A percentile compares a stretch with the other conserved stretches of the same genome.
Evolutionary conservation across 1,140 invertebrate genomes (phyloP).

Genomic region (Halyomorpha halys): DNA sequence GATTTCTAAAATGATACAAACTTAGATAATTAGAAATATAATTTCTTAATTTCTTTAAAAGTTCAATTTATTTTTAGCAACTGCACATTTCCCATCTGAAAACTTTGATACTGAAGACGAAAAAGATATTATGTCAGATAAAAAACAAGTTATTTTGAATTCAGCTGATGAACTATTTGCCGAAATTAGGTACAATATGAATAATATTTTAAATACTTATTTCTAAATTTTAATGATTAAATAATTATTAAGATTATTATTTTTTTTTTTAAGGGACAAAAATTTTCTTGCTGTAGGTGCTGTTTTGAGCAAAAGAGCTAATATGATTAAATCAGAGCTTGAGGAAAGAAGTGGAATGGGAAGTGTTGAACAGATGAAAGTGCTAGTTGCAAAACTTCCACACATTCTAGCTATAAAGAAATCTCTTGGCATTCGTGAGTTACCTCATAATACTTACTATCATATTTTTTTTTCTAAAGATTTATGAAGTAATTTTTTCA

Average conservation of each 20-base stretch:
- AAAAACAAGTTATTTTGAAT: slow-evolving; percentile 78
- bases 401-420: slow-evolving; percentile 81
- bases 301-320: slow-evolving; percentile 76
- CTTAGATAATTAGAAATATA: too few relatives aligned
- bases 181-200: slow-evolving; percentile 49
- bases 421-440: slow-evolving; percentile 59
- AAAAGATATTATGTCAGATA: slow-evolving; percentile 48
- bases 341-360: slow-evolving; percentile 75
- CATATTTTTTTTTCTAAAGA: too few relatives aligned
- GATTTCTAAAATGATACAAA: too few relatives aligned
- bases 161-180: slow-evolving; percentile 82
- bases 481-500: too few relatives aligned
- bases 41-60: too few relatives aligned
- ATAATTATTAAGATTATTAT: slow-evolving; percentile 1
- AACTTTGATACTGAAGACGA: slow-evolving; percentile 64
- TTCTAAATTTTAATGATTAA: not conserved
- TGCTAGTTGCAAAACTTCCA: slow-evolving; percentile 82
- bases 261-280: slow-evolving; percentile 55
- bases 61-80: slow-evolving; percentile 44
- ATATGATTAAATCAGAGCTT: slow-evolving; percentile 71
- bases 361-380: slow-evolving; percentile 85
- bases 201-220: not conserved
- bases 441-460: too few relatives aligned
- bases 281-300: slow-evolving; percentile 87
- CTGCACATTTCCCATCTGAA: slow-evolving; percentile 71